Evolutionary conservation across 2,113 vertebrate species (phyloP).

Genomic region (Alectura lathami): DNA sequence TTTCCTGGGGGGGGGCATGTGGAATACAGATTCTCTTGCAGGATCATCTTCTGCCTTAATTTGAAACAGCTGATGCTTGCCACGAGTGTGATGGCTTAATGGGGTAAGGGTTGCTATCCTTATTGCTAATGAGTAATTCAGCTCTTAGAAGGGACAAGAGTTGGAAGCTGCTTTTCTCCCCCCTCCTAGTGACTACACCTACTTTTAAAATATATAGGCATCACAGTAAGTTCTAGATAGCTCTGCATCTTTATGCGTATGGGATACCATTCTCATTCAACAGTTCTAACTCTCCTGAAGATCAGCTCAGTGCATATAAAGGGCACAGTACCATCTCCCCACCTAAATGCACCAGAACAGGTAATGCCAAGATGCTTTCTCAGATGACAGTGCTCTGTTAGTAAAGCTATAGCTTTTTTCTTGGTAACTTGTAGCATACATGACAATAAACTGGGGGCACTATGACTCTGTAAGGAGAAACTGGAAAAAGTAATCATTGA

Average conservation of each 20-base stretch:
- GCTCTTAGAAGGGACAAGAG: background rate
- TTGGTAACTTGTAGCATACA: background rate
- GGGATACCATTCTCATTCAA: background rate
- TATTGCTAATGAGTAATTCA: constrained; percentile 36
- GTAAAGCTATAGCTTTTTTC: background rate
- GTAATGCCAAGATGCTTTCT: background rate
- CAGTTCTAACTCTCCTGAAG: background rate
- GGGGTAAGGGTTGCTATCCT: background rate
- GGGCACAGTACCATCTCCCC: background rate
- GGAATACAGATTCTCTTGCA: background rate
- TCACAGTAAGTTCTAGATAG: background rate
- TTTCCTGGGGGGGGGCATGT: background rate
- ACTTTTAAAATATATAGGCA: background rate
- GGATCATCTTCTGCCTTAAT: background rate
- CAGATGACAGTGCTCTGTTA: background rate
- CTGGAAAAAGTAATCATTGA: background rate
- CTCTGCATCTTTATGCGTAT: background rate
- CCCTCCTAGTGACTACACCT: background rate
- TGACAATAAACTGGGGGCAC: background rate
- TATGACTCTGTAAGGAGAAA: background rate
- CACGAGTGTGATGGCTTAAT: background rate
- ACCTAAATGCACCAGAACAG: background rate
- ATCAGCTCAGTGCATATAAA: background rate
- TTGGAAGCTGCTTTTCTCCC: background rate
- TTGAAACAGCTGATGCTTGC: background rate